Evolutionary conservation across 2,888 invertebrate genomes (phyloP).

Genomic region (Hirtodrosophila alboralis): DNA sequence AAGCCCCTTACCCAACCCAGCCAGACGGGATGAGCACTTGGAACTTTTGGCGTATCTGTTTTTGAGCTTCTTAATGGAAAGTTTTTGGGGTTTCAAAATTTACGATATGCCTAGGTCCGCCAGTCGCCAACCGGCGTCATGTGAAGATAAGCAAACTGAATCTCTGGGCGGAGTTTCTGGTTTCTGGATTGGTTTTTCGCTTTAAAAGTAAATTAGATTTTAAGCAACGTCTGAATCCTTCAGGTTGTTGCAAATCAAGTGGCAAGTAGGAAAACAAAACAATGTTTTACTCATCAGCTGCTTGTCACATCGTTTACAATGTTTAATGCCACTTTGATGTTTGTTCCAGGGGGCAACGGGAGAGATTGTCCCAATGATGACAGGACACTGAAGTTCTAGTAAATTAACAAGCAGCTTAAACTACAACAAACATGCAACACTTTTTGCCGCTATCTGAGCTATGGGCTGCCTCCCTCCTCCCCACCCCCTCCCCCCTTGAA

Average conservation of each 20-base stretch:
- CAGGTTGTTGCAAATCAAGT: neutral
- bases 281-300: slow-evolving; percentile 11
- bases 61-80: slow-evolving; percentile 79
- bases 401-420: slow-evolving; percentile 59
- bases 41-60: slow-evolving; percentile 73
- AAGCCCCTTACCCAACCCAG: slow-evolving; percentile 9
- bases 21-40: slow-evolving; percentile 63
- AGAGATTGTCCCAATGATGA: slow-evolving; percentile 8
- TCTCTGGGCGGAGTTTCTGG: slow-evolving; percentile 14
- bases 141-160: slow-evolving; percentile 69
- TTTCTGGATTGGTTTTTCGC: slow-evolving; percentile 33
- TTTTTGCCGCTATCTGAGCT: too few relatives aligned
- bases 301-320: slow-evolving; percentile 53
- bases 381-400: slow-evolving; percentile 32
- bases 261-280: too few relatives aligned
- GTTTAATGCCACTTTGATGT: slow-evolving; percentile 50
- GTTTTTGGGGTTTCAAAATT: slow-evolving; percentile 63
- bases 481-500: too few relatives aligned
- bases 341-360: slow-evolving; percentile 7
- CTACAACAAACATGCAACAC: slow-evolving; percentile 37
- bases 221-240: slow-evolving; percentile 14
- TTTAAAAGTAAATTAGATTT: slow-evolving; percentile 64
- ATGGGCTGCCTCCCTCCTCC: too few relatives aligned
- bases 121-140: slow-evolving; percentile 69
- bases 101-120: slow-evolving; percentile 60